Evolutionary conservation across 2,888 invertebrate species (phyloP), one percentile per base, ranked within the genome.

Genomic region (Graphium colonna): DNA sequence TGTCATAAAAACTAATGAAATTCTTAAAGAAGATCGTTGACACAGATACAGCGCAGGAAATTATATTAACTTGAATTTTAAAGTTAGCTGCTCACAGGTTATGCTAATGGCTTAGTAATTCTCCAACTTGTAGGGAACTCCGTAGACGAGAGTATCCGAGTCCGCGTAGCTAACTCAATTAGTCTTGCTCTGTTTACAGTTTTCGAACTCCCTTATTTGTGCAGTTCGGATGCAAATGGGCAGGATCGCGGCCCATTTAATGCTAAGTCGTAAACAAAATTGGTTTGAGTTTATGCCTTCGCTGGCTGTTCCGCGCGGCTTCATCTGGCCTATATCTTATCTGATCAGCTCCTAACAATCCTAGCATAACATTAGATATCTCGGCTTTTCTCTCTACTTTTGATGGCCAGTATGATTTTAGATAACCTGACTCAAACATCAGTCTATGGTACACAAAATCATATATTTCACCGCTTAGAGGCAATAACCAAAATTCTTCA

Each of bases 141-240:
- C 57, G 58, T 12, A 63, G 60, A 67, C 62, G 62, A 59, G 61
- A 63, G 61, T 61, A 60, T 64, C 64, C 60, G 63, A 56, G 63
- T 68, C 50, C 64, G 63, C 58, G 60, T 63, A n/a, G 62, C 61
- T 68, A 66, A 64, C 64, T 64, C 63, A 68, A 67, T 69, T 69
- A 68, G 63, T 60, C 61, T 62, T 60, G 58, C 64, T 56, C 64
- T 60, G 58, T 60, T 57, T 58, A 56, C 61, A 63, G 59, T 56
- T 59, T 52, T 60, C 53, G 57, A 54, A 46, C 60, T 62, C 45
- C n/a, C 55, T 51, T 50, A 51, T 57, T 57, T 56, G 40, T 51
- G 28, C 39, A 56, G 51, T 46, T 51, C 52, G 26, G 39, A 55
- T 52, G 58, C 50, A 53, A 58, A 55, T 53, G 49, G 38, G 38